Percentiles rank a stretch among this genome's conserved stretches.
These are phyloP conservation scores for Aplodontia rufa DNA, from an alignment of 2,113 vertebrate species.

Conservation along the genomic window DNA sequence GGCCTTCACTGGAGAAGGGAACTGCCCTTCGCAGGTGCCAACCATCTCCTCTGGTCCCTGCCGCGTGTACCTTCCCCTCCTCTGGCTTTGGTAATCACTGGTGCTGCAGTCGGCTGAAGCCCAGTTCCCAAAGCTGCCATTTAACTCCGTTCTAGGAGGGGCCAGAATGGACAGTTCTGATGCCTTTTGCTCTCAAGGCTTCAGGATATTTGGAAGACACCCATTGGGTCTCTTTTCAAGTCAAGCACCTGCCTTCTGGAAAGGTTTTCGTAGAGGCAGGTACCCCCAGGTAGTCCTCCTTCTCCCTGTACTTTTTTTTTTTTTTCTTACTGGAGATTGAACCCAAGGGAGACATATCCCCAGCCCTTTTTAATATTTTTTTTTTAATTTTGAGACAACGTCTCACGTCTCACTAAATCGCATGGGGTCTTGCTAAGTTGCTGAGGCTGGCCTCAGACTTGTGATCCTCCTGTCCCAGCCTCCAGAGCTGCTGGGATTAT, in stretches of 20 bases:
- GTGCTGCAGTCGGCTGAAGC: background rate
- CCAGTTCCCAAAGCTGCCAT: background rate
- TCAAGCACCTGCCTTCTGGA: background rate
- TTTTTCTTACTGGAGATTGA: no score
- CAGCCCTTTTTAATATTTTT: no score
- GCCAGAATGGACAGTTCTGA: background rate
- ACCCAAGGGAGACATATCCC: no score
- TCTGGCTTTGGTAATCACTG: background rate
- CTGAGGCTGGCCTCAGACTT: no score
- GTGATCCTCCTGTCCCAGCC: no score
- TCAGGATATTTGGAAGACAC: background rate
- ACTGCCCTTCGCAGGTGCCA: background rate
- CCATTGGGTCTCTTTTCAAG: background rate
- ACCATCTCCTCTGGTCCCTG: accelerated
- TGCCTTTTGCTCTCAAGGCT: background rate
- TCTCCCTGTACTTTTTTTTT: no score
- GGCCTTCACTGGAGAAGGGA: no score
- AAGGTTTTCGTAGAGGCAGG: background rate
- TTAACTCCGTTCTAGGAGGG: no score
- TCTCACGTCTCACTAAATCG: no score
- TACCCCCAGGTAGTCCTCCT: background rate
- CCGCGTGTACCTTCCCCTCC: background rate
- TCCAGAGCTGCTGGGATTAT: no score
- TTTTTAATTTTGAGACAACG: no score
- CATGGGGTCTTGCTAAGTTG: no score